Conservation (phyloP, 2,113 vertebrate species). For the Aix galericulata region DNA sequence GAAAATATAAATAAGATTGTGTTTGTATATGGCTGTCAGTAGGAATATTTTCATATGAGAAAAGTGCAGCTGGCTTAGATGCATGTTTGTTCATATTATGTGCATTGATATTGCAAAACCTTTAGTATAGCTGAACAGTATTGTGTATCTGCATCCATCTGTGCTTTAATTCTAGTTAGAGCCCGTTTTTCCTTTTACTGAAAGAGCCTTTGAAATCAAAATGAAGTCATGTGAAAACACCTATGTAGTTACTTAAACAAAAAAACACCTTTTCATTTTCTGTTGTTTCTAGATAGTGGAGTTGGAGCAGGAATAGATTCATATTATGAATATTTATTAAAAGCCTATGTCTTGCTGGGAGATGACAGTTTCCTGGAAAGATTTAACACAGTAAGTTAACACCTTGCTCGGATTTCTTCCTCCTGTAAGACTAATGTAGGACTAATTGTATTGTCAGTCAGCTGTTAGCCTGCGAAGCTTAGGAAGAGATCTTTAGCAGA, state of each 20-base stretch:
- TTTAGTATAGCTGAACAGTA: neutral
- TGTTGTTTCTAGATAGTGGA: constrained; percentile 87
- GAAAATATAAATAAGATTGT: neutral
- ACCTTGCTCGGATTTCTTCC: constrained; percentile 10
- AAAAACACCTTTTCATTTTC: neutral
- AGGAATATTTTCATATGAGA: neutral
- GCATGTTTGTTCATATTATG: neutral
- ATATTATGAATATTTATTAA: constrained; percentile 97
- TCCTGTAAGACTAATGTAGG: constrained; percentile 9
- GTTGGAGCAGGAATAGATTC: constrained; percentile 98
- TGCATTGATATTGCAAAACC: neutral
- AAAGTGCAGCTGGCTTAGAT: neutral
- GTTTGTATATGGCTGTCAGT: neutral
- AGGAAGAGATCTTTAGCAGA: neutral
- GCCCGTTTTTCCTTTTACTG: neutral
- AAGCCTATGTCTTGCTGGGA: constrained; percentile 96
- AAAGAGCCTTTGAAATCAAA: neutral
- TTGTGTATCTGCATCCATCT: neutral
- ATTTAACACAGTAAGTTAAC: constrained; percentile 93
- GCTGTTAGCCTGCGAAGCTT: neutral
- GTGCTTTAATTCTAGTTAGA: neutral
- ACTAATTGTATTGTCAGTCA: constrained; percentile 23
- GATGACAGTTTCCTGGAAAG: constrained; percentile 95
- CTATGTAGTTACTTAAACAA: neutral
- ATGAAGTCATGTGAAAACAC: neutral